phyloP scores from a whole-genome alignment of 1,140 invertebrate genomes.

The Phocides pigmalion region DNA sequence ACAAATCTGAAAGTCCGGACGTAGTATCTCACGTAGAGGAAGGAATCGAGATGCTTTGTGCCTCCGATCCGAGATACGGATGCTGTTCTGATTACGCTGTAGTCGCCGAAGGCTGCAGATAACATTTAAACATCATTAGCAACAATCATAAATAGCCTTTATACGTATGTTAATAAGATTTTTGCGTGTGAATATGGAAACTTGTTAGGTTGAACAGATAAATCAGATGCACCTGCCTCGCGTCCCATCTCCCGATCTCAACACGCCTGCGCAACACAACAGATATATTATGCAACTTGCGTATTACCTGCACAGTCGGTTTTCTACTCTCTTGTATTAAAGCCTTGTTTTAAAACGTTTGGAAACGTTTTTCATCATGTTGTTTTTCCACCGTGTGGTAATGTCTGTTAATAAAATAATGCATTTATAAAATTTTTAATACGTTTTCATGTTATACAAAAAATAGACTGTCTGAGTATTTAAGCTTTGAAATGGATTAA shows the following conservation, averaged over 20 bases:
- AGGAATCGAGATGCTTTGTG: conserved; percentile 42
- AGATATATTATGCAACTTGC: conserved; percentile 12
- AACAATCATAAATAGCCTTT: conserved; percentile 27
- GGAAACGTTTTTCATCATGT: too few relatives aligned
- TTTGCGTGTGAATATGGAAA: conserved; percentile 44
- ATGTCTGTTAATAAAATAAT: too few relatives aligned
- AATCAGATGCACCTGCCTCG: conserved; percentile 56
- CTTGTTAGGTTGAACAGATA: conserved; percentile 50
- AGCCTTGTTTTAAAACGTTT: too few relatives aligned
- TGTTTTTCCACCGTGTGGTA: too few relatives aligned
- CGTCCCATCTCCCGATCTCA: conserved; percentile 48
- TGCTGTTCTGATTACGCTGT: conserved; percentile 42
- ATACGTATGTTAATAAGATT: conserved; percentile 50
- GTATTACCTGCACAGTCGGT: too few relatives aligned
- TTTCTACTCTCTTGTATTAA: too few relatives aligned
- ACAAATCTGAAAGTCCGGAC: conserved; percentile 34
- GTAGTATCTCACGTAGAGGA: conserved; percentile 47
- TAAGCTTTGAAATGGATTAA: too few relatives aligned
- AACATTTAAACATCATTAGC: conserved; percentile 38
- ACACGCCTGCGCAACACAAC: conserved; percentile 46
- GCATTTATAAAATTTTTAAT: too few relatives aligned
- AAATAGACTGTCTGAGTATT: too few relatives aligned
- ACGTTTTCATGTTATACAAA: too few relatives aligned
- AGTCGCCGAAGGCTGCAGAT: conserved; percentile 42
- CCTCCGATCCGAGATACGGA: conserved; percentile 44